phyloP scores from a whole-genome alignment of 2,888 invertebrate genomes.

The Dione juno region DNA sequence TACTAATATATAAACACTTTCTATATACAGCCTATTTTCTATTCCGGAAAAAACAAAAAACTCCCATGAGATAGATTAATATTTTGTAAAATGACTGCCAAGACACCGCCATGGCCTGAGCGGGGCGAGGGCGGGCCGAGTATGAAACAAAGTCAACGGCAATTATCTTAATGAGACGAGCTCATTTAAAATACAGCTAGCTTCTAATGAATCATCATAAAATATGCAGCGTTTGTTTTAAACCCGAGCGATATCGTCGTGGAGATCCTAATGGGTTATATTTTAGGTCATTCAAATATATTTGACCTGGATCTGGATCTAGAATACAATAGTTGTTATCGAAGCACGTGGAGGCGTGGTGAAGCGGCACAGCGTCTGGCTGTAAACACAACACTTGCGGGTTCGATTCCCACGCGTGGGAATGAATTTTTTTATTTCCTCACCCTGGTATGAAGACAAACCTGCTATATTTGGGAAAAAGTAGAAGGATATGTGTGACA shows the following conservation, averaged over 20 bases:
- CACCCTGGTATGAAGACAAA: no score
- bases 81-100: neutral
- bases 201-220: constrained; percentile 20
- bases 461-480: no score
- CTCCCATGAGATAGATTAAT: neutral
- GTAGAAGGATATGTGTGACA: no score
- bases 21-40: no score
- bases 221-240: constrained; percentile 10
- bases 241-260: neutral
- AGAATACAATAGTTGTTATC: neutral
- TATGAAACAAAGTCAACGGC: constrained; percentile 12
- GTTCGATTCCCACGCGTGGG: no score
- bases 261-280: neutral
- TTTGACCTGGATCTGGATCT: neutral
- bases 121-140: neutral
- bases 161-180: constrained; percentile 20
- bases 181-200: constrained; percentile 21
- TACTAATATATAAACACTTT: no score
- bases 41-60: no score
- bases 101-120: neutral
- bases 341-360: no score
- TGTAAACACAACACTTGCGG: no score
- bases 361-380: no score
- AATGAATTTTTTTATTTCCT: no score
- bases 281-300: neutral